Base-by-base conservation (phyloP, 2,797 vertebrate genomes). In the Pygocentrus nattereri region DNA sequence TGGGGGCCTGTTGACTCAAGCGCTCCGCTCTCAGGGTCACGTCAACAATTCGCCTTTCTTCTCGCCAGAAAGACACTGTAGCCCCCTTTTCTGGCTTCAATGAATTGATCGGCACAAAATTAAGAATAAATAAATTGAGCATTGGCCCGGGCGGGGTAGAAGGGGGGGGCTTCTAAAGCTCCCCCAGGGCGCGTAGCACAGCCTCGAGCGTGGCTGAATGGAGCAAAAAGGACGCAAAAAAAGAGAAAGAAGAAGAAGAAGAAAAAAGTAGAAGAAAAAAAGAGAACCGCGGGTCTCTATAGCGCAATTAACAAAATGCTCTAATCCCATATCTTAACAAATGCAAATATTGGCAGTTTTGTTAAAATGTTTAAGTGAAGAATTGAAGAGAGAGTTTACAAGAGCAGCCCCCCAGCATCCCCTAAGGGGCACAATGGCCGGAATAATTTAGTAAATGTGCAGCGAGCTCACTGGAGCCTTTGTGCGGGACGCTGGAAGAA, bases 71-170 rank as follows among this genome's bases (percentile, higher is more conserved):
- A 97, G 97, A 99, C 97, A 99, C 97, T 98, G 97, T 98, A 96
- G 97, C 97, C 96, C 97, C 96, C 81, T 81, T 96, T 97, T 99
- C 97, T 97, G 96, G 94, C 97, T 98, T 98, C 97, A 96, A 98
- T 99, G 98, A 99, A 99, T 96, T 99, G 98, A 99, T 99, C 96
- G 96, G 95, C 96, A 97, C 97, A 98, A 99, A 99, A 99, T 99
- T 99, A 99, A 98, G 98, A 99, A 99, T 98, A 99, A 99, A 99
- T 99, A 99, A 98, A 99, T 97, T 94, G 96, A 97, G 96, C 96
- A 96, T 98, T 99, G 95, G 96, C n/a, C n/a, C n/a, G 97, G 97
- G 96, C 97, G 73, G 5, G 31, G 5, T 11, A 30, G 62, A 27
- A 58, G 58, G 23, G 1, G 23, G 25, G 91, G 93, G 95, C 94